Evolutionary conservation across 2,888 invertebrate genomes (phyloP), one percentile per base, ranked within the genome.

Genomic region (Perdita meconis): DNA sequence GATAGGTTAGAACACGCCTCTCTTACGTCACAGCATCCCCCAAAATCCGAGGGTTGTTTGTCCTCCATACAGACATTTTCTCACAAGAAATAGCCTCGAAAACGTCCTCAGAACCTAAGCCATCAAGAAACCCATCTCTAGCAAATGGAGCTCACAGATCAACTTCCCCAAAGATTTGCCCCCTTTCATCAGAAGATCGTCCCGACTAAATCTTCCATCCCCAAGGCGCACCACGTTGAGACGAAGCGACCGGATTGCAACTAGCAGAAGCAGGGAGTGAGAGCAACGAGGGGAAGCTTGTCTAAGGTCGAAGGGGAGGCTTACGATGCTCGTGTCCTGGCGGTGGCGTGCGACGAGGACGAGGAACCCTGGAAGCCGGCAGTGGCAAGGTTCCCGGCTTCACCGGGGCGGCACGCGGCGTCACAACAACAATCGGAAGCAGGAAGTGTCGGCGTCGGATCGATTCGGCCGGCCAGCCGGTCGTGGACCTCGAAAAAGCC

Each of bases 341-440:
- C n/a, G 38, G 30, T 30, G 38, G 36, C 12, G 24, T n/a, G 22
- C 24, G 50, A 6, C 66, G 66, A 40, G 56, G 67, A 70, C 34
- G 60, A 40, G 56, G 60, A 22, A 38, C 53, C 69, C 60, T 53
- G 55, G 69, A 50, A 34, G 61, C 44, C 42, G 44, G 65, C 57
- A 65, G 42, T 30, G 70, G 73, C 78, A 42, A 42, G 66, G 47
- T 65, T 72, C 53, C n/a, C 66, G 56, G n/a, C 24, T 56, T 38
- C 19, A 47, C 10, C 50, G 61, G 34, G 79, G 61, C 51, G 56
- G 60, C 74, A 83, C 70, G 78, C 74, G 72, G 78, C 89, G 89
- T 88, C 88, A 89, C 87, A 88, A 89, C 86, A 87, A 89, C 85
- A 86, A 89, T 86, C 83, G 69, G 80, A 79, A 86, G 81, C 65